These are phyloP conservation scores for Aphrocallistes beatrix DNA, from an alignment of 37 sponge, comb jelly and placozoan species.

Conservation along the genomic window DNA sequence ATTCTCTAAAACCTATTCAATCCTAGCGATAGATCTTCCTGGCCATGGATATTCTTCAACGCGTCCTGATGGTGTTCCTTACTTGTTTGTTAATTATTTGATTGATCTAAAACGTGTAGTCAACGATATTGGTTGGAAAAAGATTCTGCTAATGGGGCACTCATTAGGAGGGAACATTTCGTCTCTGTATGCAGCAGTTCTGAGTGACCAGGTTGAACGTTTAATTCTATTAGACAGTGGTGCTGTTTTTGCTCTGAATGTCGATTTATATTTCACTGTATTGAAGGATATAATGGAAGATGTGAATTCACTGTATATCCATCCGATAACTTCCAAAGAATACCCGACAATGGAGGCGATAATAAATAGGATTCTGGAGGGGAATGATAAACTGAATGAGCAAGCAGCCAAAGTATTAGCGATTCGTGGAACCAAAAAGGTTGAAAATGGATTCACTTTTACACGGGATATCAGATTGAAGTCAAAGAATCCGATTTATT, in stretches of 20 bases:
- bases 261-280: background rate
- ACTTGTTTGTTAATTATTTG: constrained; percentile 30
- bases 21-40: constrained; percentile 63
- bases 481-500: background rate
- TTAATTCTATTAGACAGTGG: background rate
- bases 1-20: background rate
- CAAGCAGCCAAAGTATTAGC: background rate
- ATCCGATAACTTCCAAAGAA: background rate
- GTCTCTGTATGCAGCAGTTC: background rate
- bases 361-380: background rate
- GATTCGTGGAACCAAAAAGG: background rate
- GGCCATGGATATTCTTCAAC: constrained; percentile 70
- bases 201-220: background rate
- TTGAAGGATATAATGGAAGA: background rate
- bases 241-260: background rate
- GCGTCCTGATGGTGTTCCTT: constrained; percentile 32
- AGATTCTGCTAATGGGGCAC: background rate
- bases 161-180: background rate
- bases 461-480: background rate
- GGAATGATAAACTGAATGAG: background rate
- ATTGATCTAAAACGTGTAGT: constrained; percentile 51
- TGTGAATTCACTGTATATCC: background rate
- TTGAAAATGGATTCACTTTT: constrained; percentile 1
- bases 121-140: constrained; percentile 25
- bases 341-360: background rate